phyloP scores from a whole-genome alignment of 2,113 vertebrate species.

The Sterrhoptilus dennistouni region DNA sequence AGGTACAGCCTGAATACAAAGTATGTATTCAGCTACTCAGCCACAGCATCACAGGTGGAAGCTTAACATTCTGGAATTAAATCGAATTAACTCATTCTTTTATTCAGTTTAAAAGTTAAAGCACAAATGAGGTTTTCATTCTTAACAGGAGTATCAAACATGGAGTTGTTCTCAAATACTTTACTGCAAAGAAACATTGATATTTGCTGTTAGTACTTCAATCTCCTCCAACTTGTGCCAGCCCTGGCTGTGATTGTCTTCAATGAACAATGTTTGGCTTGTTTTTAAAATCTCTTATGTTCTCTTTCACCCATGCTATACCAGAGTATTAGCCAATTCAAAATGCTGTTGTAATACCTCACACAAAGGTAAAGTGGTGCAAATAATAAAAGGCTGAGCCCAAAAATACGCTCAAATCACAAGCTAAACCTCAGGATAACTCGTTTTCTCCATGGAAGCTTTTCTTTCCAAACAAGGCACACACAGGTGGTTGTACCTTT shows the following conservation, averaged over 20 bases:
- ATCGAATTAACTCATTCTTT: neutral
- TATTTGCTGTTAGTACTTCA: neutral
- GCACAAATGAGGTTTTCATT: neutral
- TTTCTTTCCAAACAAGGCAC: neutral
- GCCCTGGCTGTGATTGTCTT: neutral
- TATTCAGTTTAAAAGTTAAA: neutral
- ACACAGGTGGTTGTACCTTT: neutral
- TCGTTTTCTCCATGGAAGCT: neutral
- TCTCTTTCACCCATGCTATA: neutral
- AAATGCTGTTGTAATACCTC: neutral
- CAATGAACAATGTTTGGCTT: neutral
- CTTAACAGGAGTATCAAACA: neutral
- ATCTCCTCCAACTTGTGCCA: neutral
- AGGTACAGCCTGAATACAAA: neutral
- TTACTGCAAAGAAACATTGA: neutral
- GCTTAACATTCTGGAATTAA: neutral
- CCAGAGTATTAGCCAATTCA: neutral
- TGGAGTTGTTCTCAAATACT: neutral
- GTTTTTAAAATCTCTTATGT: neutral
- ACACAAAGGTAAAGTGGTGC: neutral
- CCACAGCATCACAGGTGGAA: neutral
- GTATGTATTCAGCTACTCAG: neutral
- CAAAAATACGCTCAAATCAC: neutral
- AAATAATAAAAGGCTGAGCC: neutral
- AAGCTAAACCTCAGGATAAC: neutral